phyloP scores from a whole-genome alignment of 2,888 invertebrate genomes.

The Megalurothrips usitatus region DNA sequence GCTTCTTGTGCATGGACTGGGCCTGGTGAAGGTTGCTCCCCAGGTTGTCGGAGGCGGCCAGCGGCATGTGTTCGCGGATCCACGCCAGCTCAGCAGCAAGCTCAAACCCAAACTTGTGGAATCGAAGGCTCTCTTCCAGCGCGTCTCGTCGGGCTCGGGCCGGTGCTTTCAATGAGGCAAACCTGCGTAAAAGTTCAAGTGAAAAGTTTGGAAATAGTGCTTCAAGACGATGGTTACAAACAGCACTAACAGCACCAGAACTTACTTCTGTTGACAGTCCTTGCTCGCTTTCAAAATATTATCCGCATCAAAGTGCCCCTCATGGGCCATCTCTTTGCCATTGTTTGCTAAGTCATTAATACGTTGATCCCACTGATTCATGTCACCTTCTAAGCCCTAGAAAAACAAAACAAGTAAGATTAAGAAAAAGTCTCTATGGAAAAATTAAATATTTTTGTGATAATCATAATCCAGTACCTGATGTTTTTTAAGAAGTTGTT shows the following conservation, averaged over 20 bases:
- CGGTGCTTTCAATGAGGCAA: constrained; percentile 67
- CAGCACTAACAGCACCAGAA: constrained; percentile 32
- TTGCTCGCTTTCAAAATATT: constrained; percentile 76
- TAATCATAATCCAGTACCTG: constrained; percentile 51
- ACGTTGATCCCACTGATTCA: constrained; percentile 75
- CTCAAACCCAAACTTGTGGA: constrained; percentile 92
- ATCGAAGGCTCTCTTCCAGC: constrained; percentile 75
- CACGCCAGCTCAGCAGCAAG: constrained; percentile 90
- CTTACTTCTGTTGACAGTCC: constrained; percentile 61
- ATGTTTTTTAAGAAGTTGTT: constrained; percentile 83
- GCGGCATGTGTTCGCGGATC: constrained; percentile 84
- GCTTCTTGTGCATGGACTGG: constrained; percentile 87
- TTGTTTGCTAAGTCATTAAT: constrained; percentile 70
- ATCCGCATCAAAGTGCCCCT: constrained; percentile 90
- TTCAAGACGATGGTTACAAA: constrained; percentile 10
- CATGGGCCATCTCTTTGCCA: constrained; percentile 86
- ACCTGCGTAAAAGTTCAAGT: constrained; percentile 43
- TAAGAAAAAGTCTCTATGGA: neutral
- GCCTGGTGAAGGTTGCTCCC: constrained; percentile 89
- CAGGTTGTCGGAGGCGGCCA: constrained; percentile 67
- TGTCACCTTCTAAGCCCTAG: constrained; percentile 74
- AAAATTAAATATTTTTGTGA: neutral
- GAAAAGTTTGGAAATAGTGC: neutral
- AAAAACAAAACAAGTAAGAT: constrained; percentile 31
- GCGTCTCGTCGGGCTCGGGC: constrained; percentile 66